Evolutionary conservation across 2,113 vertebrate species (phyloP).

Genomic region (Salvelinus sp.): DNA sequence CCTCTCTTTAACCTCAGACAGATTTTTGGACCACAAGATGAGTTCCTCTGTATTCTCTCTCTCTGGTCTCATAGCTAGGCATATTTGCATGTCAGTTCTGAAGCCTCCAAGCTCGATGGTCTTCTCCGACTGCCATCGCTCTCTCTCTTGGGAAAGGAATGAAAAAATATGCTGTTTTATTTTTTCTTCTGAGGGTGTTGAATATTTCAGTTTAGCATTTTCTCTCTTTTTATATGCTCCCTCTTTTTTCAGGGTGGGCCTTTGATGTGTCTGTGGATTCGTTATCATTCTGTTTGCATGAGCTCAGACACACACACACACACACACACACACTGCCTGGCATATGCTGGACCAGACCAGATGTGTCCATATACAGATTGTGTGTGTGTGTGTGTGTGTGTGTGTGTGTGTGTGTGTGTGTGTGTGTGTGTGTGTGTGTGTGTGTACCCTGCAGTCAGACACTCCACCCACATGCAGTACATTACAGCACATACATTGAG

Average conservation of each 20-base stretch:
- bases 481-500: slow-evolving; percentile 48
- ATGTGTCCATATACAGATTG: neutral
- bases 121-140: slow-evolving; percentile 30
- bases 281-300: slow-evolving; percentile 87
- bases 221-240: slow-evolving; percentile 69
- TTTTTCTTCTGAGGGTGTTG: slow-evolving; percentile 85
- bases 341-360: neutral
- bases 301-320: slow-evolving; percentile 73
- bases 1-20: neutral
- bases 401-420: slow-evolving; percentile 41
- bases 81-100: slow-evolving; percentile 56
- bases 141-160: slow-evolving; percentile 61
- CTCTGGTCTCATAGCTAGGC: neutral
- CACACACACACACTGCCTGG: slow-evolving; percentile 24
- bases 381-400: slow-evolving; percentile 36
- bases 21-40: slow-evolving; percentile 26
- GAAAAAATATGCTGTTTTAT: slow-evolving; percentile 67
- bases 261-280: slow-evolving; percentile 92
- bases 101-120: slow-evolving; percentile 42
- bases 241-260: slow-evolving; percentile 70
- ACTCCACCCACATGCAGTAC: slow-evolving; percentile 52
- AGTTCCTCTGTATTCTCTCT: slow-evolving; percentile 22
- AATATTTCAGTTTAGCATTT: slow-evolving; percentile 92
- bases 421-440: too few species aligned
- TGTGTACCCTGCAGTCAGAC: slow-evolving; percentile 32